Base-by-base conservation (phyloP, 2,888 invertebrate species). In the Anagyrus pseudococci region DNA sequence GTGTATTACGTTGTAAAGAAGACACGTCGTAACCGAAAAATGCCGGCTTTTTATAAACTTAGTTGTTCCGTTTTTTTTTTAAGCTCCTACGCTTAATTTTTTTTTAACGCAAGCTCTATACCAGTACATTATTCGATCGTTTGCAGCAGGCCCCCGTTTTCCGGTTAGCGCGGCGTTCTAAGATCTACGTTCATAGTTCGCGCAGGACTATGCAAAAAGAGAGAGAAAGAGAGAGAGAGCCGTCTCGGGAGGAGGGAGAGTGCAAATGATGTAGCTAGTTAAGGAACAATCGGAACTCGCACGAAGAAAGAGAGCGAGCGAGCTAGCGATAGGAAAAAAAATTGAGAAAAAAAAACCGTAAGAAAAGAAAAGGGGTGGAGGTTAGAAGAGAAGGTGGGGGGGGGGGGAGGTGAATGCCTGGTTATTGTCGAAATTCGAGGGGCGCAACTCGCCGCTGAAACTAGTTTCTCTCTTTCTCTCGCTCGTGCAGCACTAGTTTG, bases 401-500 rank as follows among this genome's bases (percentile, higher is more conserved):
- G 41, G 25, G 41, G 37, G 53, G 53, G 47, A 66, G 25, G 40
- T 19, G 41, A 22, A 62, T 52, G 43, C 70, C 4, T 7, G 70
- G 71, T 71, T 60, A 72, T 69, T 67, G 67, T 68, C 64, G 58
- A 59, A 67, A 68, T 59, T 58, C 62, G 66, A 73, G 69, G 74
- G 75, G 71, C 69, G 69, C 70, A 69, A 73, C 66, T 69, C 67
- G 63, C 64, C 29, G 10, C 29, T 7, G 29, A 10, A 29, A 29
- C 29, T 29, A 29, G 29, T 29, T 29, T 29, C 29, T 10, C 6
- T 37, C 59, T 7, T 29, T 7, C 29, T 7, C 29, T 29, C 29
- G 10, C 29, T 7, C 29, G 10, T 29, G 29, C 29, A 29, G 29
- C 10, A 75, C 75, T 73, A 74, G 75, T 75, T 75, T 71, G 67